Evolutionary conservation across 2,797 vertebrate species (phyloP).

Genomic region (Muscicapa comitata): DNA sequence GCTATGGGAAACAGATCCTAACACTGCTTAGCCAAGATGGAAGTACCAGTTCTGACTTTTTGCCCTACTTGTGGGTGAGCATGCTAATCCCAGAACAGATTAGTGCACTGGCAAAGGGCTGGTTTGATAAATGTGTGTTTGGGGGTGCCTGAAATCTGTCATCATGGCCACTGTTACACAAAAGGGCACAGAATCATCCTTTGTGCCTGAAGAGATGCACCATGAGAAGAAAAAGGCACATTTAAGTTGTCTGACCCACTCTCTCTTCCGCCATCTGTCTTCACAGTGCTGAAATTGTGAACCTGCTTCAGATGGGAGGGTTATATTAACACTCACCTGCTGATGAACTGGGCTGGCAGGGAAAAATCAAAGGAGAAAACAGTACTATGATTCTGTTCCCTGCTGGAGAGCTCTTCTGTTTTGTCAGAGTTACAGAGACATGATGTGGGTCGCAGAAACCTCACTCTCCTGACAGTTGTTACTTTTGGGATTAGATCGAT

Average conservation of each 20-base stretch:
- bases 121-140: neutral
- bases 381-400: neutral
- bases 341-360: neutral
- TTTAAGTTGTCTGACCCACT: neutral
- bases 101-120: neutral
- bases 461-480: constrained; percentile 5
- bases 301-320: neutral
- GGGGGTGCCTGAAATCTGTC: neutral
- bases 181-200: neutral
- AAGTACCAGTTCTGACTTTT: neutral
- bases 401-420: neutral
- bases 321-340: neutral
- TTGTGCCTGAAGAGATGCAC: neutral
- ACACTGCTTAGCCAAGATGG: neutral
- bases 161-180: neutral
- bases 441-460: neutral
- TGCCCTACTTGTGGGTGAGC: neutral
- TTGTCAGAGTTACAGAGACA: neutral
- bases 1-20: neutral
- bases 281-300: neutral
- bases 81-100: neutral
- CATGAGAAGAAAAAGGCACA: neutral
- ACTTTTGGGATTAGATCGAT: constrained; percentile 51
- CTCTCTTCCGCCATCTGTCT: neutral
- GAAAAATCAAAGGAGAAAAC: constrained; percentile 29